These are phyloP conservation scores for Oenanthe oenanthe DNA, from an alignment of 2,113 vertebrate genomes.

Conservation along the genomic window DNA sequence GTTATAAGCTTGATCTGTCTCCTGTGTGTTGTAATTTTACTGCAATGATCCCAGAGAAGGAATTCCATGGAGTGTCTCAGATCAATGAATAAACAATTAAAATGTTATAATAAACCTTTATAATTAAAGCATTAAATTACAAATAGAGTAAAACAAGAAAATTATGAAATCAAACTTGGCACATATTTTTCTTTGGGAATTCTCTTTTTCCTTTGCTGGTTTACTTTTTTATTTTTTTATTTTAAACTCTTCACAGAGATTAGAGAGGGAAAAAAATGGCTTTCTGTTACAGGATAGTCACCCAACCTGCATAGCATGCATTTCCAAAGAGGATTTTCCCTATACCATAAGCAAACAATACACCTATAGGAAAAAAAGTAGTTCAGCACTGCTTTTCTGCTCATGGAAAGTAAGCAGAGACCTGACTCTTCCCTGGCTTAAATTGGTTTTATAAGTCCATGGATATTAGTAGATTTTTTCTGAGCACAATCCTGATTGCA, in stretches of 20 bases:
- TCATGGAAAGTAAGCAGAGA: not conserved
- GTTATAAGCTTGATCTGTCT: slow-evolving; percentile 25
- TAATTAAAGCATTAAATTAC: slow-evolving; percentile 42
- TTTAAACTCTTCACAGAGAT: not conserved
- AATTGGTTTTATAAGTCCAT: not conserved
- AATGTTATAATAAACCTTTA: slow-evolving; percentile 41
- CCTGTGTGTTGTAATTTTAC: slow-evolving; percentile 43
- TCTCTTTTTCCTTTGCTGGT: not conserved
- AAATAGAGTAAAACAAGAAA: not conserved
- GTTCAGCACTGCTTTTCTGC: not conserved
- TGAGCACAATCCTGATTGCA: not conserved
- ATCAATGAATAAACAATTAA: slow-evolving; percentile 42
- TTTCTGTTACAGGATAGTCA: not conserved
- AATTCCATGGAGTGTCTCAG: not conserved
- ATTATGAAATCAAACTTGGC: not conserved
- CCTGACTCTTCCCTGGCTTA: not conserved
- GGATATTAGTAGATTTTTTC: not conserved
- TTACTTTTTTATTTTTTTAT: too few relatives aligned
- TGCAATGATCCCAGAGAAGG: slow-evolving; percentile 3
- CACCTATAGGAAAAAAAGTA: not conserved
- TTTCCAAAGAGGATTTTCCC: not conserved
- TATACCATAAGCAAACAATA: not conserved
- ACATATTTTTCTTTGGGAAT: not conserved
- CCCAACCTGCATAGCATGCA: not conserved
- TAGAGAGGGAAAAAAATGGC: not conserved